phyloP scores from a whole-genome alignment of 1,140 invertebrate genomes.

The Sweltsa coloradensis region DNA sequence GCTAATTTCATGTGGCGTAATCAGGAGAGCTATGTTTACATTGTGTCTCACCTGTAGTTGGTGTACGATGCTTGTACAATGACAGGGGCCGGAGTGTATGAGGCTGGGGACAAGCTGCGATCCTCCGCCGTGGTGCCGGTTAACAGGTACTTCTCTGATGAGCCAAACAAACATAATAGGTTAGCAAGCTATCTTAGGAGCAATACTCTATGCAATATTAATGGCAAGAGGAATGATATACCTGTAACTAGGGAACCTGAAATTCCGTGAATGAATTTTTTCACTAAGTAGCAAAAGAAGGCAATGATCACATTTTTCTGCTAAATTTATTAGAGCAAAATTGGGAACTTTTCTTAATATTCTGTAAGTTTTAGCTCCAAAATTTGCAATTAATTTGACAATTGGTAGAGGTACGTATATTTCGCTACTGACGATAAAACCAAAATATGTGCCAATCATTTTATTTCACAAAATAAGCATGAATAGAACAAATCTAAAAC shows the following conservation, averaged over 20 bases:
- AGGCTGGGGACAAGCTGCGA: slow-evolving; percentile 34
- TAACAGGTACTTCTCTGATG: slow-evolving; percentile 33
- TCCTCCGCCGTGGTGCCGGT: slow-evolving; percentile 32
- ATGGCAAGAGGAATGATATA: not conserved
- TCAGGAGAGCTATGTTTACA: no score
- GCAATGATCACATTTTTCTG: not conserved
- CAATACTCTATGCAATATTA: no score
- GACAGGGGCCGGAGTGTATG: slow-evolving; percentile 37
- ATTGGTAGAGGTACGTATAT: no score
- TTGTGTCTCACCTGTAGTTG: slow-evolving; percentile 36
- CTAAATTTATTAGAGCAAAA: not conserved
- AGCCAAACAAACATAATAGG: slow-evolving; percentile 1
- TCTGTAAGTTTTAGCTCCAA: no score
- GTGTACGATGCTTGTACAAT: slow-evolving; percentile 38
- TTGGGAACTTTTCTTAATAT: no score
- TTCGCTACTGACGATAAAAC: no score
- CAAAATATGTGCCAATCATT: no score
- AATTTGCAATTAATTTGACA: no score
- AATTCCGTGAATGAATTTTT: not conserved
- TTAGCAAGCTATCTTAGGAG: not conserved
- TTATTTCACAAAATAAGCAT: no score
- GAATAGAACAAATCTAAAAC: no score
- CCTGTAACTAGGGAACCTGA: not conserved
- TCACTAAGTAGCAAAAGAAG: no score
- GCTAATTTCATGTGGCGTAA: no score